Base-by-base conservation (phyloP, 2,797 vertebrate genomes). In the Melanotaenia boesemani region DNA sequence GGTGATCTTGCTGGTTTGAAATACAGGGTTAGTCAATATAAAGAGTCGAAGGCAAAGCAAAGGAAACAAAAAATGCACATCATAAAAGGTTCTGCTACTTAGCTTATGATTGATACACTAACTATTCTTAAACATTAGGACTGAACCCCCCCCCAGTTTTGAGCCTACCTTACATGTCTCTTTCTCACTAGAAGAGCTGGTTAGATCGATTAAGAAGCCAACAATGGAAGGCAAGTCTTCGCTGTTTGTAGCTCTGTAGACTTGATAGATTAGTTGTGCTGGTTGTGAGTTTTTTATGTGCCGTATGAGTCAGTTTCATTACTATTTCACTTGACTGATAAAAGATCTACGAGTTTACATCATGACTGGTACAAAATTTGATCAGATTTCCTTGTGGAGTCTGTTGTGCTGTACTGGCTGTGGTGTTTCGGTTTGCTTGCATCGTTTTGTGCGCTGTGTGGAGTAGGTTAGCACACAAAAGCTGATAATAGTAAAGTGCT, bases 191-290 rank as follows among this genome's bases (percentile, higher is more conserved):
- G 92, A 79, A 50, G 82, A 80, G 70, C 85, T 82, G 80, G 5
- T 70, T 52, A 77, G 3, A 70, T 36, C 64, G 13, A 44, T 65
- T 41, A 12, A 67, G 18, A 85, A 79, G 66, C 86, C 90, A 48
- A 58, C 67, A 63, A 69, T 94, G 90, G 90, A 92, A 92, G 93
- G 93, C 85, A 93, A 90, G 93, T 92, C 39, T 61, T 70, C 65
- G 60, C 36, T 81, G 63, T 78, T 79, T 10, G 15, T 28, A 26
- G 54, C 64, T 73, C 48, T 77, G 44, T 70, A 68, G 71, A 78
- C 24, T 11, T 55, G 22, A 61, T 69, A 22, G 39, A 26, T 34
- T 32, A 1, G 54, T 57, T 13, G 28, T 15, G 11, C 34, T 34
- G 48, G 71, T 61, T 30, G 7, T 30, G 5, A n/a, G 16, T 24